phyloP scores from a whole-genome alignment of 2,888 invertebrate species.

The Harmothoe impar region DNA sequence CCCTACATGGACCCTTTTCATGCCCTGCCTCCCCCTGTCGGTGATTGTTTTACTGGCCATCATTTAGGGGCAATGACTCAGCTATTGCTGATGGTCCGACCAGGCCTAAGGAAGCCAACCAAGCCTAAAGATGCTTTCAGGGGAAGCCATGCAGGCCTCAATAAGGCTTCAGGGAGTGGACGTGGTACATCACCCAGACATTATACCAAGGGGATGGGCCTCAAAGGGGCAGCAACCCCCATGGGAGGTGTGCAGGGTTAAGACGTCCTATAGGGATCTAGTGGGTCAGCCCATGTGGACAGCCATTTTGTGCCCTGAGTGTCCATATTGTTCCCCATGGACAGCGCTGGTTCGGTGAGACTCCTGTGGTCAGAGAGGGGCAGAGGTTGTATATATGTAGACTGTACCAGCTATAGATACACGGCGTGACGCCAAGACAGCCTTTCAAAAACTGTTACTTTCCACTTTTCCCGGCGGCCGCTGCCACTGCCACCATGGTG shows the following conservation, averaged over 20 bases:
- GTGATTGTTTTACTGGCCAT: background rate
- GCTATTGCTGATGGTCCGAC: background rate
- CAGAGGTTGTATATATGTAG: too few species aligned
- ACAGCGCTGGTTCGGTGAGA: too few species aligned
- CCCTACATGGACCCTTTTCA: too few species aligned
- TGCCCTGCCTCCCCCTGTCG: background rate
- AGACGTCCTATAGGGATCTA: background rate
- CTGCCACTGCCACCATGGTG: too few species aligned
- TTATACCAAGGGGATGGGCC: background rate
- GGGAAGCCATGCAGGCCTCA: constrained; percentile 5
- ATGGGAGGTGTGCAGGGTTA: background rate
- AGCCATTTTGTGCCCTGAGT: too few species aligned
- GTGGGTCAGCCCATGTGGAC: background rate
- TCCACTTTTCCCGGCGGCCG: too few species aligned
- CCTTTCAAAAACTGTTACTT: too few species aligned
- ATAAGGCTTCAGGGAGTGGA: background rate
- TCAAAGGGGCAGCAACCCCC: background rate
- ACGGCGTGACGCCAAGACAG: too few species aligned
- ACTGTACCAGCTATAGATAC: too few species aligned
- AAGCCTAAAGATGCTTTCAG: background rate
- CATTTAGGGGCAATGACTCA: background rate
- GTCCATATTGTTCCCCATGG: too few species aligned
- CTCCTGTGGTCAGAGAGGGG: too few species aligned
- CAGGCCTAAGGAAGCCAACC: background rate
- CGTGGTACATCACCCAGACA: background rate